Conservation (phyloP, 2,888 invertebrate species). For the Cylloceria caligata region DNA sequence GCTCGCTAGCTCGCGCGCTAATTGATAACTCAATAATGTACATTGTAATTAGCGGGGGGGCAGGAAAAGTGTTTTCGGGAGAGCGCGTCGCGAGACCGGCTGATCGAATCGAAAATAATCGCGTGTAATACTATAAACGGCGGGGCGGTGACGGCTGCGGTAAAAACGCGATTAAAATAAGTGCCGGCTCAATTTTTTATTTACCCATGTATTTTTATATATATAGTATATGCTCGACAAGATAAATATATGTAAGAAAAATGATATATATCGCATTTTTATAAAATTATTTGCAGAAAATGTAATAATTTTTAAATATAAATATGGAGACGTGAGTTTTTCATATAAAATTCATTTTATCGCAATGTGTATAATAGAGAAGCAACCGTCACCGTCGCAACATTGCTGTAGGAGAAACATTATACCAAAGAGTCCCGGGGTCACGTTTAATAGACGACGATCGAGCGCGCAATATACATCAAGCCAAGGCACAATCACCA, state of each 20-base stretch:
- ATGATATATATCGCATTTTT: not conserved
- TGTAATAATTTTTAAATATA: slow-evolving; percentile 13
- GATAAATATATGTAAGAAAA: slow-evolving; percentile 1
- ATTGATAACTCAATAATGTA: slow-evolving; percentile 41
- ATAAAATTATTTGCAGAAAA: not conserved
- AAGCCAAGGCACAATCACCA: slow-evolving; percentile 54
- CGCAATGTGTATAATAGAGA: slow-evolving; percentile 22
- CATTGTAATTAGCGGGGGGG: slow-evolving; percentile 29
- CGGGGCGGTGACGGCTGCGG: slow-evolving; percentile 43
- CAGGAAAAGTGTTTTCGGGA: not conserved
- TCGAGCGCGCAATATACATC: not conserved
- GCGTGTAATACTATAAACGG: slow-evolving; percentile 33
- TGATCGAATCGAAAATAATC: slow-evolving; percentile 17
- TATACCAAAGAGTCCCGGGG: slow-evolving; percentile 65
- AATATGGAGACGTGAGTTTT: not conserved
- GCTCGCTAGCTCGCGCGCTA: slow-evolving; percentile 13
- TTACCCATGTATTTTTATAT: slow-evolving; percentile 1
- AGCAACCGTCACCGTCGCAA: slow-evolving; percentile 42
- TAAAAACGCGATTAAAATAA: slow-evolving; percentile 47
- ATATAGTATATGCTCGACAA: not conserved
- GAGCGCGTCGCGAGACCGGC: slow-evolving; percentile 18
- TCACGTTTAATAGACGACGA: slow-evolving; percentile 56
- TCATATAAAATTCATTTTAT: slow-evolving; percentile 9
- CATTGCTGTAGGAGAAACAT: slow-evolving; percentile 58
- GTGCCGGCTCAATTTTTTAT: slow-evolving; percentile 36